Evolutionary conservation across 2,113 vertebrate genomes (phyloP).

Genomic region (Aptenodytes forsteri): DNA sequence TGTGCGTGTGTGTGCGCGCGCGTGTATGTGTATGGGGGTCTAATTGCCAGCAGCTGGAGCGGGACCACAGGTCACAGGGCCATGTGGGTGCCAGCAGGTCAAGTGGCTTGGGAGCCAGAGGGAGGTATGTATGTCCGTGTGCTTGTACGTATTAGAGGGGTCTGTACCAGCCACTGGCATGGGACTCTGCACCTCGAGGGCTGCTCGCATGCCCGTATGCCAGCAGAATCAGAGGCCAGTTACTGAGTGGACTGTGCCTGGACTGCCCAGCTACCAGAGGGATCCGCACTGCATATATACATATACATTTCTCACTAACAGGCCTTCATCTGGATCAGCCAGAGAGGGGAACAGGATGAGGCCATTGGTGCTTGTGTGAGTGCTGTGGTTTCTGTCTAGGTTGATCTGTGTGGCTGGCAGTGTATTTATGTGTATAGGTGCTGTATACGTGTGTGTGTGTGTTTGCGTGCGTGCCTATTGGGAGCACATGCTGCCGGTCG

Average conservation of each 20-base stretch:
- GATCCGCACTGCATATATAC: not conserved
- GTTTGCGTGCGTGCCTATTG: accelerated
- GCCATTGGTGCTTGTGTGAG: not conserved
- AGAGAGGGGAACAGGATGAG: not conserved
- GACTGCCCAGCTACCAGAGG: not conserved
- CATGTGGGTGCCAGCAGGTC: not conserved
- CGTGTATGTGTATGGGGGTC: not conserved
- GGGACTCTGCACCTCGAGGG: not conserved
- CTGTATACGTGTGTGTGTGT: too few relatives aligned
- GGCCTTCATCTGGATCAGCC: not conserved
- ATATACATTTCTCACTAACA: not conserved
- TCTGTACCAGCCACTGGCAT: not conserved
- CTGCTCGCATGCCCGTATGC: accelerated
- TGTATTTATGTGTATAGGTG: not conserved
- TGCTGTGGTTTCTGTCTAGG: not conserved
- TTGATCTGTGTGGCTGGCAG: not conserved
- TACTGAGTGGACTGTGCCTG: not conserved
- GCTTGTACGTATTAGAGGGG: too few relatives aligned
- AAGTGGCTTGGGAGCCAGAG: not conserved
- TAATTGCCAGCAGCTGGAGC: not conserved
- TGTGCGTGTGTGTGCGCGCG: accelerated
- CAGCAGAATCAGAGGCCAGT: not conserved
- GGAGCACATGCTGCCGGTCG: not conserved
- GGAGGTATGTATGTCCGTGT: not conserved
- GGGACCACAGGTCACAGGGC: not conserved